Conservation (phyloP, 2,888 invertebrate species). For the Aleiodes alternator region DNA sequence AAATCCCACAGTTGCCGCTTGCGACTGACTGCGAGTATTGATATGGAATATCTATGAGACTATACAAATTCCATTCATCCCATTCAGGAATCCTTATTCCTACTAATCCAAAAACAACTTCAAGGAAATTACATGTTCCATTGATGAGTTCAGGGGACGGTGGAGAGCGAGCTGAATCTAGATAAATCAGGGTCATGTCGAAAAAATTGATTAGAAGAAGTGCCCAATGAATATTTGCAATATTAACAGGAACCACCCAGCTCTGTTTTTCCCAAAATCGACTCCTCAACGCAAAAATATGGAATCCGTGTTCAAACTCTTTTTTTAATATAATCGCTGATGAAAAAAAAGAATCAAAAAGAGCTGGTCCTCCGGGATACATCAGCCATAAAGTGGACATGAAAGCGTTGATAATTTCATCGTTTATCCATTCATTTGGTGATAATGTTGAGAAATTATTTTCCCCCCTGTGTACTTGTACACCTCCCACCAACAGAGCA, state of each 20-base stretch:
- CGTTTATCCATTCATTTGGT: background rate
- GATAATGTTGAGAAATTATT: background rate
- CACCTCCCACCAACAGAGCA: background rate
- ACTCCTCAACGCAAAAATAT: background rate
- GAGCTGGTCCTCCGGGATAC: background rate
- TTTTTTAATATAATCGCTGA: background rate
- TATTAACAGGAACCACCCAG: background rate
- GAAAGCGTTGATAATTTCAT: background rate
- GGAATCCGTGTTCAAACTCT: background rate
- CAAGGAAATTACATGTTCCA: background rate
- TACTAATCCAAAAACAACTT: background rate
- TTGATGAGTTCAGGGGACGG: background rate
- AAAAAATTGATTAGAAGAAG: background rate
- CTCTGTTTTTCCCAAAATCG: conserved; percentile 1
- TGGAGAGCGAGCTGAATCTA: background rate
- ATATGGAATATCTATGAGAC: conserved; percentile 3
- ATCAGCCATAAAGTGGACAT: background rate
- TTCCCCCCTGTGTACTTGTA: background rate
- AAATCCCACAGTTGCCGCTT: no score
- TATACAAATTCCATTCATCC: background rate
- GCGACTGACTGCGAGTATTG: background rate
- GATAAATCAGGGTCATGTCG: background rate
- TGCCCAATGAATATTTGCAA: background rate
- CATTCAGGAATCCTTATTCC: background rate
- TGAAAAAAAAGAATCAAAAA: background rate